These are phyloP conservation scores for Catalaphyllia jardinei DNA, from an alignment of 64 coral and sea anemone genomes.

Conservation along the genomic window DNA sequence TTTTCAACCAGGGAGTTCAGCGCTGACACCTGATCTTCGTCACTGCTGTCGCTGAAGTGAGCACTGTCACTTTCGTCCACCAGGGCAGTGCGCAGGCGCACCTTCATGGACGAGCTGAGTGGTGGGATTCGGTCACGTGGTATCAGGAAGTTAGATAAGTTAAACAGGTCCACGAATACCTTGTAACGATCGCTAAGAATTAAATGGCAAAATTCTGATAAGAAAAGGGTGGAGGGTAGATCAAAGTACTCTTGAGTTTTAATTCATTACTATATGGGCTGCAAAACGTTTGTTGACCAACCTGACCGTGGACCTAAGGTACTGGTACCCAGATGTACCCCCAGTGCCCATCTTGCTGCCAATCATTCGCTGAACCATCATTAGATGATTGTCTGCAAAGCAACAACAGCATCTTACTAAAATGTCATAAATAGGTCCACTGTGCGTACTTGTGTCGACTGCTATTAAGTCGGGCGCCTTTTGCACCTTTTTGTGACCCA, in stretches of 20 bases:
- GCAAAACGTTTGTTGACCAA: slow-evolving; percentile 8
- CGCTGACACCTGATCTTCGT: slow-evolving; percentile 46
- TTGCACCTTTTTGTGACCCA: no score
- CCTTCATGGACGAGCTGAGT: slow-evolving; percentile 84
- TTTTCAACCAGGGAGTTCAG: background rate
- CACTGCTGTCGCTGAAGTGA: slow-evolving; percentile 72
- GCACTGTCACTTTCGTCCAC: slow-evolving; percentile 89
- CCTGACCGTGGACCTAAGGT: slow-evolving; percentile 90
- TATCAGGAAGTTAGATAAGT: slow-evolving; percentile 91
- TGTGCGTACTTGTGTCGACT: background rate
- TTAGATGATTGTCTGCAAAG: slow-evolving; percentile 85
- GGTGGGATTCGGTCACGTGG: slow-evolving; percentile 82
- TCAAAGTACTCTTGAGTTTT: no score
- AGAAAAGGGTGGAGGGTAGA: no score
- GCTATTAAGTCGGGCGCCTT: no score
- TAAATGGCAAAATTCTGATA: background rate
- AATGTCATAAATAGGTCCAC: background rate
- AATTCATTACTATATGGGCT: no score
- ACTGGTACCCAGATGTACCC: slow-evolving; percentile 93
- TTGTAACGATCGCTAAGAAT: slow-evolving; percentile 94
- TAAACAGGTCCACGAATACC: slow-evolving; percentile 89
- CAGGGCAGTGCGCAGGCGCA: slow-evolving; percentile 48
- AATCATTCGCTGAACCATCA: slow-evolving; percentile 95
- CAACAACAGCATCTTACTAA: background rate
- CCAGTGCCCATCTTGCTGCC: slow-evolving; percentile 93